These are phyloP conservation scores for Tragelaphus strepsiceros DNA, from an alignment of 2,113 vertebrate genomes.

Conservation along the genomic window DNA sequence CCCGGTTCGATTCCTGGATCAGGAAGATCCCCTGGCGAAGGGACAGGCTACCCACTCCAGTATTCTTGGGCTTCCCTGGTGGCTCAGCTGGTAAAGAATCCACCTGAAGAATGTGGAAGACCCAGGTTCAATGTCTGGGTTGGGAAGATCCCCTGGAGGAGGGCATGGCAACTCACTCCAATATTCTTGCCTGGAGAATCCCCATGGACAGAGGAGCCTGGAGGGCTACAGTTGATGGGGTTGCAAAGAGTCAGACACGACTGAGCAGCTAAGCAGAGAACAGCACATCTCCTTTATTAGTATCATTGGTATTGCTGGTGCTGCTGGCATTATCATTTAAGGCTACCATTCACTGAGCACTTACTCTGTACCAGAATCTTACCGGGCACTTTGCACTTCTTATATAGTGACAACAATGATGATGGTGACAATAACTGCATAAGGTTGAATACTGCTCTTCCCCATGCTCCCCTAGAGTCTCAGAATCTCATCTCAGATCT, in stretches of 20 bases:
- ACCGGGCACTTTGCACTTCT: neutral
- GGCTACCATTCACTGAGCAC: neutral
- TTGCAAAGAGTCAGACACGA: neutral
- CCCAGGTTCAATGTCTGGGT: neutral
- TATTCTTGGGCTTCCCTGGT: neutral
- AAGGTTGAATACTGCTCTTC: neutral
- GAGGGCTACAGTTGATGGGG: neutral
- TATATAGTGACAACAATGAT: neutral
- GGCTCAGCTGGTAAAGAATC: neutral
- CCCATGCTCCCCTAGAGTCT: neutral
- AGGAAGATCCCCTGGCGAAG: neutral
- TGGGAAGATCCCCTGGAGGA: neutral
- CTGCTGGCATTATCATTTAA: neutral
- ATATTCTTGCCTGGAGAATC: neutral
- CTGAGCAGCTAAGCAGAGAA: neutral
- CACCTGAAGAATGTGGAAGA: rapidly evolving
- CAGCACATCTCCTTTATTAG: neutral
- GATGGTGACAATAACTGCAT: neutral
- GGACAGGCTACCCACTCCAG: neutral
- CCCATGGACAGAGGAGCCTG: neutral
- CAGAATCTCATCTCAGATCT: neutral
- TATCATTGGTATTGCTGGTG: neutral
- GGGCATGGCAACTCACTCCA: neutral
- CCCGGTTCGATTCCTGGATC: rapidly evolving
- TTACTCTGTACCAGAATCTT: neutral